Conservation (phyloP, 2,113 vertebrate genomes). For the Perccottus glenii region DNA sequence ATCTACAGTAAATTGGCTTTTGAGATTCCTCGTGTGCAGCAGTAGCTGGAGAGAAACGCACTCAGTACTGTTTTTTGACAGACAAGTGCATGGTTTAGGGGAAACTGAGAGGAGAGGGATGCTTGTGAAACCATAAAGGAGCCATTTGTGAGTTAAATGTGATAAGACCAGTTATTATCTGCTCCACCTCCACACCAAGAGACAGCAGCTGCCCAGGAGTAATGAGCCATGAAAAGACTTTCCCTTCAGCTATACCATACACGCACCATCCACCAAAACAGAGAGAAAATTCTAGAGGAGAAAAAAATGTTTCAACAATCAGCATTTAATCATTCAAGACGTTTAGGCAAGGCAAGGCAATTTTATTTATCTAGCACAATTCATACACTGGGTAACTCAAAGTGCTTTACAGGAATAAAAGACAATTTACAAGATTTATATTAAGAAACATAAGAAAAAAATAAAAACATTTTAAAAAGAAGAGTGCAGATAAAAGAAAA, state of each 20-base stretch:
- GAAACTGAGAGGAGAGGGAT: not conserved
- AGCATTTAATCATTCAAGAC: no score
- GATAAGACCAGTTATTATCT: conserved; percentile 38
- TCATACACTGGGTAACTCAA: no score
- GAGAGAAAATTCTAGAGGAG: not conserved
- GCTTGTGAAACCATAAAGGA: conserved; percentile 6
- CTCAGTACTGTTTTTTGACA: not conserved
- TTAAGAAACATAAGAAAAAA: no score
- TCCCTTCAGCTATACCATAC: not conserved
- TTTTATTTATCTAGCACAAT: no score
- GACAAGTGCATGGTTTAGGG: not conserved
- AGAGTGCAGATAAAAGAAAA: no score
- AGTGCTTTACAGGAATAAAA: no score
- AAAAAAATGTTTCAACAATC: not conserved
- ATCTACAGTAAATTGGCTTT: conserved; percentile 19
- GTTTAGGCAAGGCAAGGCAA: no score
- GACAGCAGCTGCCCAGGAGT: conserved; percentile 42
- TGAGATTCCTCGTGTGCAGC: conserved; percentile 12
- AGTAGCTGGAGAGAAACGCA: conserved; percentile 1
- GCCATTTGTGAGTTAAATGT: conserved; percentile 29
- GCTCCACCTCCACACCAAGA: conserved; percentile 2
- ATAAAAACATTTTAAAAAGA: no score
- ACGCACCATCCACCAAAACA: not conserved
- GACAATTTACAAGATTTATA: no score
- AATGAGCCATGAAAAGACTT: conserved; percentile 38